Conservation (phyloP, 2,888 invertebrate genomes). For the Branchellion lobata region DNA sequence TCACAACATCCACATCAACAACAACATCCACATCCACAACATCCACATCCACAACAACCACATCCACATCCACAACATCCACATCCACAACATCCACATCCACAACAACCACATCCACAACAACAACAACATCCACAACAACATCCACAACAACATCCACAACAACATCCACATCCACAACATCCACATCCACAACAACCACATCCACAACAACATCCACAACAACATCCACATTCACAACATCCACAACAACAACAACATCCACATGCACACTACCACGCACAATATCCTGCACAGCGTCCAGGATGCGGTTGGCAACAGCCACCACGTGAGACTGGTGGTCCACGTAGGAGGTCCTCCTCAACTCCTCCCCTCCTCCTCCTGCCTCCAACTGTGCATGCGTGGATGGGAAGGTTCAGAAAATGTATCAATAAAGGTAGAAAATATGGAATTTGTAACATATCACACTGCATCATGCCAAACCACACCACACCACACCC, state of each 20-base stretch:
- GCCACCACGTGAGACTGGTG: constrained; percentile 96
- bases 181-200: too few species aligned
- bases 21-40: background rate
- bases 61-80: background rate
- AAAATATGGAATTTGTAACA: constrained; percentile 8
- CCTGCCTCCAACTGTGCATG: constrained; percentile 57
- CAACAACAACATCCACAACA: too few species aligned
- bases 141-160: too few species aligned
- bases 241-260: background rate
- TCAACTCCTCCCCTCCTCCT: background rate
- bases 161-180: too few species aligned
- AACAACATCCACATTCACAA: too few species aligned
- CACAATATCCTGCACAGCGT: constrained; percentile 71
- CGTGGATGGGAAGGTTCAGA: too few species aligned
- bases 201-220: too few species aligned
- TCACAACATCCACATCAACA: background rate
- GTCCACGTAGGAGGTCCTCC: constrained; percentile 73
- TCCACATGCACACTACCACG: background rate
- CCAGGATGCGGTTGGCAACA: constrained; percentile 87
- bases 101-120: too few species aligned
- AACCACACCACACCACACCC: too few species aligned
- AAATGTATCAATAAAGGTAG: background rate
- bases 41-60: background rate
- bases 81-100: background rate
- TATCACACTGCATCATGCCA: background rate